phyloP scores from a whole-genome alignment of 1,140 invertebrate genomes.

The Drosophila lini region DNA sequence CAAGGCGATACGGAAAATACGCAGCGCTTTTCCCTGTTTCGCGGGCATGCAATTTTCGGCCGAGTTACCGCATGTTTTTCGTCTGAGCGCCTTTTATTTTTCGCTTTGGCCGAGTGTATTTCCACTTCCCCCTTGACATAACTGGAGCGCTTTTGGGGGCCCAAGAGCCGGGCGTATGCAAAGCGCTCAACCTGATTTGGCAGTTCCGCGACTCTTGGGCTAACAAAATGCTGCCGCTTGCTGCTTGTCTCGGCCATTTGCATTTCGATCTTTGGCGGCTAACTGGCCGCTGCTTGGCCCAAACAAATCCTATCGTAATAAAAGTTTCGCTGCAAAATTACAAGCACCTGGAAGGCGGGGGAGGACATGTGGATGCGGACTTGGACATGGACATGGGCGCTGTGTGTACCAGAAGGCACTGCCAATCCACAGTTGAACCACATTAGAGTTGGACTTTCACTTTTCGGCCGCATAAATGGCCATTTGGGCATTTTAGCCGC shows the following conservation, averaged over 20 bases:
- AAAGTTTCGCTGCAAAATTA: constrained; percentile 76
- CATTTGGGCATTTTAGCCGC: constrained; percentile 71
- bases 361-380: constrained; percentile 42
- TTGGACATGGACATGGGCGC: constrained; percentile 28
- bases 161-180: constrained; percentile 46
- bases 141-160: constrained; percentile 62
- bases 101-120: constrained; percentile 19
- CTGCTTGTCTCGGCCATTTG: constrained; percentile 78
- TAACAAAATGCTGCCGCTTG: constrained; percentile 70
- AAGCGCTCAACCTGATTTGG: constrained; percentile 71
- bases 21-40: constrained; percentile 47
- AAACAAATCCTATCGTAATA: constrained; percentile 76
- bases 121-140: constrained; percentile 68
- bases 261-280: constrained; percentile 77
- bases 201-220: constrained; percentile 50
- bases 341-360: constrained; percentile 50
- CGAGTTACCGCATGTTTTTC: constrained; percentile 61
- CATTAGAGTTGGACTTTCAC: constrained; percentile 72
- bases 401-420: constrained; percentile 46
- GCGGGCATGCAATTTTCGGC: constrained; percentile 48
- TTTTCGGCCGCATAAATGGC: constrained; percentile 71
- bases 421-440: constrained; percentile 51
- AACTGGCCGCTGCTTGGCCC: constrained; percentile 54
- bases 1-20: constrained; percentile 60
- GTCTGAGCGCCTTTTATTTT: constrained; percentile 17